Conservation (phyloP, 2,888 invertebrate genomes). For the Mesochorus sp. region DNA sequence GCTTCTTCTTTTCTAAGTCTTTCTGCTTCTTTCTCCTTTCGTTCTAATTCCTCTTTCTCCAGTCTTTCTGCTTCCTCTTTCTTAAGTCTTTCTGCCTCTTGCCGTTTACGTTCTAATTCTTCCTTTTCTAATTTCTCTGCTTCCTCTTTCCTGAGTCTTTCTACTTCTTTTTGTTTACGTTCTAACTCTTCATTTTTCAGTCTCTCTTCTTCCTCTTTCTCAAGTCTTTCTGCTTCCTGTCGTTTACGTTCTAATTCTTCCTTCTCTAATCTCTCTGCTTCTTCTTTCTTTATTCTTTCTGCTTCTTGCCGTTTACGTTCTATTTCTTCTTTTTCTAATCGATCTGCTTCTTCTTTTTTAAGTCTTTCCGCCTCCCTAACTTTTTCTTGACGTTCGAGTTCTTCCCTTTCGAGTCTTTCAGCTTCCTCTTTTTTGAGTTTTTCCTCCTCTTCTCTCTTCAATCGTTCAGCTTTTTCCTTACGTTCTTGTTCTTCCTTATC, state of each 20-base stretch:
- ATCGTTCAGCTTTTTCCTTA: constrained; percentile 32
- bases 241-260: too few species aligned
- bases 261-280: constrained; percentile 13
- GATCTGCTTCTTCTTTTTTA: constrained; percentile 46
- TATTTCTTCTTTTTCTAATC: constrained; percentile 71
- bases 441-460: constrained; percentile 47
- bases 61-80: constrained; percentile 67
- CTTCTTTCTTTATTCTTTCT: constrained; percentile 67
- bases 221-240: constrained; percentile 76
- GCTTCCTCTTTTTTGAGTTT: constrained; percentile 62
- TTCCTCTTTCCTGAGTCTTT: constrained; percentile 63
- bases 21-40: constrained; percentile 41
- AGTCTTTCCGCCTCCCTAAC: neutral
- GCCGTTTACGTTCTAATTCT: constrained; percentile 70
- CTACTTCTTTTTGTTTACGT: constrained; percentile 58
- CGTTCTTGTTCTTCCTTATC: constrained; percentile 48
- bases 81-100: constrained; percentile 48
- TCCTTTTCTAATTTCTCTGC: constrained; percentile 72
- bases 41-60: constrained; percentile 56
- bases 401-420: constrained; percentile 68
- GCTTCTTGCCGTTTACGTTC: constrained; percentile 71
- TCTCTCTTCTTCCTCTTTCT: constrained; percentile 60
- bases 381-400: constrained; percentile 53
- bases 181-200: constrained; percentile 14
- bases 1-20: constrained; percentile 46